Evolutionary conservation across 2,797 vertebrate genomes (phyloP), one percentile per base, ranked within the genome.

Genomic region (Enteromius radiatus): DNA sequence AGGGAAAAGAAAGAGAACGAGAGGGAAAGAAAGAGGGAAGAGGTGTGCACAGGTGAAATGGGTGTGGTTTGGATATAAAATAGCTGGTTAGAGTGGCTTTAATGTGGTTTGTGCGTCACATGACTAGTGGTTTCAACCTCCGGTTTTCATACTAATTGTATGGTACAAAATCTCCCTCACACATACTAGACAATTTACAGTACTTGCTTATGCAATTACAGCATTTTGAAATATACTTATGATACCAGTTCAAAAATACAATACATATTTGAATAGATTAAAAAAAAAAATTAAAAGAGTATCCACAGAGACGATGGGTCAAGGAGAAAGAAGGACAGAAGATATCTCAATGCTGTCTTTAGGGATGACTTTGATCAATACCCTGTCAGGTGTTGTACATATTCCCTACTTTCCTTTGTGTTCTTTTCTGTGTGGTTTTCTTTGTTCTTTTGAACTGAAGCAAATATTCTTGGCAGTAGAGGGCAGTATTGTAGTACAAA

Each of bases 381-480:
- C 78, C 78, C 38, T 80, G 33, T 45, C 33, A 68, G 54, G 4
- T 79, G 70, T 79, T 56, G 74, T 59, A 69, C 38, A 26, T 36
- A 68, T 71, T 78, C 64, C 64, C 79, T 41, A 43, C 38, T 65
- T 85, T 80, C 65, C 84, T 85, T 87, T 82, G 86, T 79, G 43
- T 64, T n/a, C 43, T 79, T 78, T 84, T 36, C 59, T 85, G n/a
- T 80, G 64, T 26, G 31, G 17, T 26, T 69, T 84, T 74, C 87
- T 90, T 91, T 91, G 90, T 91, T 91, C 90, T 86, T 86, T 87
- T 79, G 77, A 87, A 33, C 81, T 28, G 47, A 78, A 38, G 54
- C 38, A 59, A 67, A 47, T 69, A 3, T 36, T 45, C 80, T 23
- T 31, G 52, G 82, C 91, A 86, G 73, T 87, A 90, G 91, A 91